Base-by-base conservation (phyloP, 1,140 invertebrate species). In the Dinothrombium tinctorium region DNA sequence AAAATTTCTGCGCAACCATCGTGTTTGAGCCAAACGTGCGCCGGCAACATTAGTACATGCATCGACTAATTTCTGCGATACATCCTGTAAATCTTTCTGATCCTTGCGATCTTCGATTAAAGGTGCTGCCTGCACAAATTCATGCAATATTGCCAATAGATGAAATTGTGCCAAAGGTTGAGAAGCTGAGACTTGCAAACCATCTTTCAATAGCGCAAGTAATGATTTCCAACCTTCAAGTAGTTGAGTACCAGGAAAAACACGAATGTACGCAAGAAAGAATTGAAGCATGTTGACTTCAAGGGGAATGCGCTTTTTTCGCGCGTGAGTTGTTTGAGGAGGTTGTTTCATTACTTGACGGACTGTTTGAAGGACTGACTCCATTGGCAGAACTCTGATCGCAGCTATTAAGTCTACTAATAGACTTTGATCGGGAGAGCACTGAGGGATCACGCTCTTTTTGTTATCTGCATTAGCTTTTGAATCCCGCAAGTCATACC, bases 21-120 rank as follows among this genome's bases (percentile, higher is more conserved):
- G 86, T 2, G 82, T 84, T 53, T 84, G 78, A 54, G 86, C 81
- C 38, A 90, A 60, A 51, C 79, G 79, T 8, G 80, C 77, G 21
- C 79, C 81, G 19, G 80, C 82, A 41, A 89, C 77, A 57, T 71
- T 69, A n/a, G 74, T 75, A 36, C 79, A 71, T 1, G 74, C 73
- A 55, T 89, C 83, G 15, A 86, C 69, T 33, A 87, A 55, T 56
- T 78, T 51, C 37, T 61, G 58, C 28, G 59, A 53, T n/a, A 51
- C 52, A 14, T 62, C 59, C 45, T 62, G 79, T 19, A 87, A 56
- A 54, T 84, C 74, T 49, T 74, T 69, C 35, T 74, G 68, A 51
- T 83, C 78, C 55, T 83, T 84, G 50, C 80, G 72, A 47, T 83
- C 76, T 44, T 72, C 67, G 51, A 78, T 63, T 14, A 68, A 61